Base-by-base conservation (phyloP, 2,113 vertebrate genomes). In the Zonotrichia leucophrys region DNA sequence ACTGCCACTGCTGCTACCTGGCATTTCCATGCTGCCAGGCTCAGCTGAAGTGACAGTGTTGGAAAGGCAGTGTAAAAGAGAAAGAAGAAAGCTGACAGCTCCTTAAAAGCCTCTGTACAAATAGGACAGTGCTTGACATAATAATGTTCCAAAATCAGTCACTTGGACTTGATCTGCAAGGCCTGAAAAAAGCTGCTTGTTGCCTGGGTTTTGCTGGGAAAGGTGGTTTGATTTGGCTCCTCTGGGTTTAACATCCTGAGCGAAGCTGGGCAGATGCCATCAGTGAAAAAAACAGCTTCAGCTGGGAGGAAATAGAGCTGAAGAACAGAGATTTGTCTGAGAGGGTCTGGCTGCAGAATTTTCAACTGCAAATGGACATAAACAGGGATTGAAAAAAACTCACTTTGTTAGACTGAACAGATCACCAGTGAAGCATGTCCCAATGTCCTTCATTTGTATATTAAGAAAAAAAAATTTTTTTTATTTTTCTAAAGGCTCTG, bases 71-170 rank as follows among this genome's bases (percentile, higher is more conserved):
- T 49, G 56, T 41, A 58, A 87, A 94, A 76, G 50, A 86, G 72
- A 88, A 91, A 47, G 83, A 67, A 78, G 63, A 37, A 94, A 79
- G 49, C 70, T 92, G 89, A 90, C 88, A 94, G 75, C 49, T 94
- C 70, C 59, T 41, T 91, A 62, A 80, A 93, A 85, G 31, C 46
- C 49, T 76, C 44, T 6, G 4, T 53, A 50, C 59, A 66, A 90
- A 83, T 35, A 87, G 67, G 67, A 53, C 88, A 74, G 75, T 44
- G 56, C 55, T 79, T 90, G 90, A 85, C 82, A 94, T 30, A 44
- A 70, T 46, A 58, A 27, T 93, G 67, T 59, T 92, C 68, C 59
- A 46, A 74, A 90, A 69, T 83, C 88, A 94, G 85, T 88, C 85
- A 53, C 92, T 62, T 58, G 88, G 67, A 88, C 46, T 83, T 88